Conservation (phyloP, 2,888 invertebrate genomes). For the Metacarcinus magister region DNA sequence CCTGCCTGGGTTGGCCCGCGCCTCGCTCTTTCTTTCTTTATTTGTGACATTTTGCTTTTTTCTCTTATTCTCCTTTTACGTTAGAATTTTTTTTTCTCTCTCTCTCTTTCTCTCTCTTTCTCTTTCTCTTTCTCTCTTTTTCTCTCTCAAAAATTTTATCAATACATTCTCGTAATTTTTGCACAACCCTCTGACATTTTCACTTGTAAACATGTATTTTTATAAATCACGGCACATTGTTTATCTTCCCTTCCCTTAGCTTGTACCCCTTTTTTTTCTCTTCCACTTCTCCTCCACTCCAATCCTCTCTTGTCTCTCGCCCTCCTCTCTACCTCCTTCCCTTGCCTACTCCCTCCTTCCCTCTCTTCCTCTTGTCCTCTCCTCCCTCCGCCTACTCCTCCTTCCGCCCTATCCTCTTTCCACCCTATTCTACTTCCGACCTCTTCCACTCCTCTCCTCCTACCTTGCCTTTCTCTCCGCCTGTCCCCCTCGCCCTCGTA, state of each 20-base stretch:
- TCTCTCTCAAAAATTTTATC: background rate
- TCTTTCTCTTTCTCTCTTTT: background rate
- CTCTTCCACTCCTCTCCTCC: background rate
- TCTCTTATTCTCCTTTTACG: background rate
- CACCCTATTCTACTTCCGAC: background rate
- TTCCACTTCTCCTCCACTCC: background rate
- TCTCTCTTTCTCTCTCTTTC: slow-evolving; percentile 19
- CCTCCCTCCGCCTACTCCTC: background rate
- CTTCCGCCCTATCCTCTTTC: background rate
- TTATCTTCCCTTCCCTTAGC: background rate
- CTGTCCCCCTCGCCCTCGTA: background rate
- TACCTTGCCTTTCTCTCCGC: background rate
- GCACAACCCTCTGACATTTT: background rate
- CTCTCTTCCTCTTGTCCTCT: slow-evolving; percentile 5
- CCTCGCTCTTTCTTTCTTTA: slow-evolving; percentile 51
- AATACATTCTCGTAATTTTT: slow-evolving; percentile 8
- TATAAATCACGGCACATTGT: background rate
- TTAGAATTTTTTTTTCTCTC: background rate
- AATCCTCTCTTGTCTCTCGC: background rate
- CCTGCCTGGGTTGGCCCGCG: background rate
- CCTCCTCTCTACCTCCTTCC: background rate
- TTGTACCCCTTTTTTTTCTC: background rate
- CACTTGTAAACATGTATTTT: background rate
- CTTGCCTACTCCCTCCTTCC: background rate
- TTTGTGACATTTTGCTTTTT: slow-evolving; percentile 5